Evolutionary conservation across 2,888 invertebrate species (phyloP).

Genomic region (Iphiclides podalirius): DNA sequence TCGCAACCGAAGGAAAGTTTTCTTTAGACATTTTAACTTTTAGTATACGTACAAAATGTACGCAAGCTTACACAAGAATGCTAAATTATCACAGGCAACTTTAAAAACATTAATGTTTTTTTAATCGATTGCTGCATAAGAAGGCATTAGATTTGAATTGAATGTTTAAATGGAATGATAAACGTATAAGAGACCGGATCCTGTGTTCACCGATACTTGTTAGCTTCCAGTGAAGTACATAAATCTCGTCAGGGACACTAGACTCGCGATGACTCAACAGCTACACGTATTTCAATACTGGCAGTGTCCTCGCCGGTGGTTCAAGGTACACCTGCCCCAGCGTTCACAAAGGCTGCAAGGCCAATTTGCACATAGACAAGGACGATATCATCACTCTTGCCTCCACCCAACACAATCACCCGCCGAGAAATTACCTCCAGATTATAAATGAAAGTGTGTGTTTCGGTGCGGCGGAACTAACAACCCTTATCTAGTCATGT

Average conservation of each 20-base stretch:
- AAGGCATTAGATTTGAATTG: no score
- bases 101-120: no score
- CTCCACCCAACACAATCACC: conserved; percentile 32
- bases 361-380: conserved; percentile 28
- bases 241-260: conserved; percentile 27
- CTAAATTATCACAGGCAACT: no score
- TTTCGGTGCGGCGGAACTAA: conserved; percentile 6
- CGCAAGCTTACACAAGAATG: no score
- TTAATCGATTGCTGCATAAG: no score
- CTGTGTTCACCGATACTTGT: no score
- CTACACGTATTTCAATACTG: conserved; percentile 40
- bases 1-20: no score
- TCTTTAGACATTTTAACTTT: no score
- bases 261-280: conserved; percentile 37
- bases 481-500: no score
- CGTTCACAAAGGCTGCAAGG: conserved; percentile 32
- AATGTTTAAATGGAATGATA: no score
- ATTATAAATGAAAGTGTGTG: conserved; percentile 11
- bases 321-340: conserved; percentile 43
- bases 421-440: conserved; percentile 25
- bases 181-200: no score
- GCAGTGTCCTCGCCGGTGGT: conserved; percentile 36
- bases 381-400: conserved; percentile 26
- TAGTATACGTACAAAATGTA: no score
- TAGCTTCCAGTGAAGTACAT: conserved; percentile 4